Percentiles rank a stretch among this genome's conserved stretches.
Conservation (phyloP, 2,797 vertebrate species). For the Lepus oiostolus region DNA sequence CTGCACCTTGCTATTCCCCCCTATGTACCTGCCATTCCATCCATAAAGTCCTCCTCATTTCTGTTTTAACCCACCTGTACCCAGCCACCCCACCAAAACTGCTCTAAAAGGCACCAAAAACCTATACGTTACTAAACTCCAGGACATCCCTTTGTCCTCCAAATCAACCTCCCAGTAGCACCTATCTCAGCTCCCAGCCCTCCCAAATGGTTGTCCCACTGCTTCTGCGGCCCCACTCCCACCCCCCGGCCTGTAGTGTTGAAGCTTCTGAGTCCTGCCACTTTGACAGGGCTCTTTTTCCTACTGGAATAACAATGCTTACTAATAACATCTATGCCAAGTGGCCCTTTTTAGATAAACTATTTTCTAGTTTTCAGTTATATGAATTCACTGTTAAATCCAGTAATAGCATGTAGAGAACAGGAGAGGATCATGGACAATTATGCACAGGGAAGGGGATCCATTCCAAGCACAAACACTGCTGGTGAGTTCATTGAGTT, state of each 20-base stretch:
- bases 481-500: neutral
- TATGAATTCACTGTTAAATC: neutral
- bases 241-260: no score
- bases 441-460: neutral
- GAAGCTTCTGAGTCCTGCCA: neutral
- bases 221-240: neutral
- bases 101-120: neutral
- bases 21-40: neutral
- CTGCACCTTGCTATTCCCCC: neutral
- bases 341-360: conserved; percentile 1
- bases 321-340: conserved; percentile 35
- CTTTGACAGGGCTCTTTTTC: neutral
- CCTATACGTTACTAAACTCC: neutral
- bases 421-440: neutral
- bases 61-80: neutral
- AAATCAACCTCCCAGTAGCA: neutral
- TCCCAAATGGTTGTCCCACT: neutral
- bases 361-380: conserved; percentile 47
- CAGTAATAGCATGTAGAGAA: neutral
- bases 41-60: neutral
- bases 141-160: neutral
- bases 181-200: neutral
- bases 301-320: neutral
- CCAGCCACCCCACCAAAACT: neutral
- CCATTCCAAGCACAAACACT: conserved; percentile 6